Evolutionary conservation across 2,113 vertebrate genomes (phyloP), one percentile per base, ranked within the genome.

Genomic region (Zosterops borbonicus): DNA sequence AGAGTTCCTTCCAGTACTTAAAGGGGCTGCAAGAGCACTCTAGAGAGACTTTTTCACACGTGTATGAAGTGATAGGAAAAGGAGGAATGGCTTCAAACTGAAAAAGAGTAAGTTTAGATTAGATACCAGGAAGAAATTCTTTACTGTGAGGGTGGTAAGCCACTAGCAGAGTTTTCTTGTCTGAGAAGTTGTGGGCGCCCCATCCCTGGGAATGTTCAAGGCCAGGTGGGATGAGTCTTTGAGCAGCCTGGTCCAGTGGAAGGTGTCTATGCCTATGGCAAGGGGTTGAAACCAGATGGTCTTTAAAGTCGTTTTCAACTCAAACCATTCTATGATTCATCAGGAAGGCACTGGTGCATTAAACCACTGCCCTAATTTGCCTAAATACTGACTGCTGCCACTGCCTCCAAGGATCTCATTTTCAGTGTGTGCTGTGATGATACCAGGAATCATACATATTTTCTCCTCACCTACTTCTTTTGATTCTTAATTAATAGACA

Each of bases 341-440:
- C 80, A 82, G 73, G 85, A 94, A 87, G 77, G 27, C 69, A 83
- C 37, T 75, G 76, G 87, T 81, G 80, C 85, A 73, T 81, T 93
- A 94, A 95, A 94, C 29, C 49, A 37, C 69, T 87, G 77, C 53
- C 65, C 62, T 96, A 71, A 94, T 96, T 75, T 92, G 41, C 58
- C 65, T 83, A 96, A 93, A 90, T 50, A 69, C 44, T 6, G 41
- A 47, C 69, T 84, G 62, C 60, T 82, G 58, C 58, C 37, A 28
- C 46, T 58, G 76, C 79, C 92, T 93, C 90, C 62, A 73, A 90
- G 86, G 92, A 92, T 83, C 73, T 92, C n/a, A 80, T 90, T 96
- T 96, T 86, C 83, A 78, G 64, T 49, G 21, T 56, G 31, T 41
- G 59, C 63, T 86, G 50, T 78, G 79, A 74, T 41, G 60, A 80